Conservation (phyloP, 2,797 vertebrate genomes). For the Molossus molossus region DNA sequence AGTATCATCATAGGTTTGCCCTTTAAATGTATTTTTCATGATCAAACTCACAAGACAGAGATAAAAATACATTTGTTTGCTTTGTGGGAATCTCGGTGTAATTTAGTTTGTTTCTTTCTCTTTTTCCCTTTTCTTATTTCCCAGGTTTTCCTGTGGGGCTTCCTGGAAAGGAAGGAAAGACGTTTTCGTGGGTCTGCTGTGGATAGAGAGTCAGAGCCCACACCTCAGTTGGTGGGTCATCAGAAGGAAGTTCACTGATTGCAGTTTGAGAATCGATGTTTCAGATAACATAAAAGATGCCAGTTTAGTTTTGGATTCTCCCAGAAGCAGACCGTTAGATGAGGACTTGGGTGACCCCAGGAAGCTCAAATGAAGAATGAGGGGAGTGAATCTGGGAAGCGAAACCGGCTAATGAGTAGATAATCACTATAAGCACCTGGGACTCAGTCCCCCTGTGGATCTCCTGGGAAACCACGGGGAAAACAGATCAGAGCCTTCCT, state of each 20-base stretch:
- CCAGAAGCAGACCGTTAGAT: background rate
- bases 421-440: background rate
- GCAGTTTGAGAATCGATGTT: background rate
- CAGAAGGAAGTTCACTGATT: background rate
- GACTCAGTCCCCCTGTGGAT: too few species aligned
- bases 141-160: background rate
- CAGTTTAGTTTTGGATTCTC: background rate
- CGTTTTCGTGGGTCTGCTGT: background rate
- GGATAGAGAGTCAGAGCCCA: background rate
- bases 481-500: too few species aligned
- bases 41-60: background rate
- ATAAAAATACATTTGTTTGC: background rate
- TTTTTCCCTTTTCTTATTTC: background rate
- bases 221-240: background rate
- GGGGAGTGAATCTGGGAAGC: background rate
- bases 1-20: background rate
- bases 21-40: background rate
- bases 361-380: background rate
- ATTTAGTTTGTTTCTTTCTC: background rate
- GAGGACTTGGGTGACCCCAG: background rate
- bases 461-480: background rate
- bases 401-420: background rate
- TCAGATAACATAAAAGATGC: background rate
- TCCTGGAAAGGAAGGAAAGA: background rate
- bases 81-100: background rate